Percentiles rank a stretch among this genome's conserved stretches.
These are phyloP conservation scores for Raphicerus campestris DNA, from an alignment of 2,113 vertebrate genomes.

Conservation along the genomic window DNA sequence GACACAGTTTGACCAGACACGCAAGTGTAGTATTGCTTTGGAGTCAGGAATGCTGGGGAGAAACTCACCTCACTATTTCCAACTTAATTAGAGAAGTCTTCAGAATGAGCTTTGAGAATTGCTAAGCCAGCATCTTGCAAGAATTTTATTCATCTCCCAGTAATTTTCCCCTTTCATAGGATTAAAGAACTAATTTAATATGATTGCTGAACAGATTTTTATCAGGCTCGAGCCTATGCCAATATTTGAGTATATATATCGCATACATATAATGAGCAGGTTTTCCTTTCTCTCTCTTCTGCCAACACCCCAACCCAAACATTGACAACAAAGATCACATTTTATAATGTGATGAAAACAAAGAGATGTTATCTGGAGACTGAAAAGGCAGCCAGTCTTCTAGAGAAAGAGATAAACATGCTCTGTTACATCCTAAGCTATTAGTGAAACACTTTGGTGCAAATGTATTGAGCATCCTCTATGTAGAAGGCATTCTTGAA, in stretches of 20 bases:
- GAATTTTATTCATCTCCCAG: constrained; percentile 1
- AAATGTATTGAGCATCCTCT: neutral
- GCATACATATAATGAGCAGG: constrained; percentile 14
- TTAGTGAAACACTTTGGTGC: neutral
- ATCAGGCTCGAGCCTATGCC: neutral
- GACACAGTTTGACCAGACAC: neutral
- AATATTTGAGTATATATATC: constrained; percentile 20
- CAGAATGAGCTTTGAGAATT: constrained; percentile 3
- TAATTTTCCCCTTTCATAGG: neutral
- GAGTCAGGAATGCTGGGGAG: neutral
- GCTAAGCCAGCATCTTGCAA: constrained; percentile 19
- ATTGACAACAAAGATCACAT: constrained; percentile 26
- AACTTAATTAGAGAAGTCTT: constrained; percentile 33
- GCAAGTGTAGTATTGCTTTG: neutral
- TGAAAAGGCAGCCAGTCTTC: constrained; percentile 25
- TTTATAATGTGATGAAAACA: constrained; percentile 35
- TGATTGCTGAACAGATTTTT: constrained; percentile 38
- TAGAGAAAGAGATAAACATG: neutral
- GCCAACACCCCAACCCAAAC: constrained; percentile 43
- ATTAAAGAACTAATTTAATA: constrained; percentile 35
- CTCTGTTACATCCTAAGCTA: neutral
- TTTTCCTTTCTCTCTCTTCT: constrained; percentile 30
- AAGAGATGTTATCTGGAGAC: constrained; percentile 1
- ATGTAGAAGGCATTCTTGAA: neutral
- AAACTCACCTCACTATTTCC: neutral